Conservation (phyloP, 2,797 vertebrate species). For the Paguma larvata region DNA sequence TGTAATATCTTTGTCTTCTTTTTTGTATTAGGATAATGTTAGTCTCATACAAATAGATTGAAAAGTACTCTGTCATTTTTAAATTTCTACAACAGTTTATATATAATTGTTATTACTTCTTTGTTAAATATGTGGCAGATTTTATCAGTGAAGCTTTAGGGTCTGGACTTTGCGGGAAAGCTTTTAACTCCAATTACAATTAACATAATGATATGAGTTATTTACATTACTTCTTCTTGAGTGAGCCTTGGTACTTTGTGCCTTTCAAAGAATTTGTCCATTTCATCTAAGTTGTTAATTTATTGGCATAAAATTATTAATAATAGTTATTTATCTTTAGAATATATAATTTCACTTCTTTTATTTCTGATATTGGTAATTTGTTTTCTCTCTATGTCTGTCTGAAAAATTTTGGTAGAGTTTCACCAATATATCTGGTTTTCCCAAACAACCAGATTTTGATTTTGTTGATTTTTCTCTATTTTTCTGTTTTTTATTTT, state of each 20-base stretch:
- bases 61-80: background rate
- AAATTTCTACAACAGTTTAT: slow-evolving; percentile 2
- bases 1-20: background rate
- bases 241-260: background rate
- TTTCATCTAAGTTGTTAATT: background rate
- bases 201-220: background rate
- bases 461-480: background rate
- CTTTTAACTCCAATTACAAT: background rate
- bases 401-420: background rate
- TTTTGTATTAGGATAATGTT: background rate
- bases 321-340: background rate
- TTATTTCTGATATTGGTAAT: background rate
- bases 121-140: background rate
- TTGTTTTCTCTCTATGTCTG: background rate
- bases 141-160: background rate
- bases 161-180: background rate
- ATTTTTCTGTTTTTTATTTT: background rate
- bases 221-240: background rate
- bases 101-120: background rate
- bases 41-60: background rate
- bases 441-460: background rate
- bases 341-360: background rate
- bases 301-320: background rate
- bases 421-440: background rate
- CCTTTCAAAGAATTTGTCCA: background rate